Evolutionary conservation across 2,797 vertebrate genomes (phyloP), one percentile per base, ranked within the genome.

Genomic region (Periophthalmus magnuspinnatus): DNA sequence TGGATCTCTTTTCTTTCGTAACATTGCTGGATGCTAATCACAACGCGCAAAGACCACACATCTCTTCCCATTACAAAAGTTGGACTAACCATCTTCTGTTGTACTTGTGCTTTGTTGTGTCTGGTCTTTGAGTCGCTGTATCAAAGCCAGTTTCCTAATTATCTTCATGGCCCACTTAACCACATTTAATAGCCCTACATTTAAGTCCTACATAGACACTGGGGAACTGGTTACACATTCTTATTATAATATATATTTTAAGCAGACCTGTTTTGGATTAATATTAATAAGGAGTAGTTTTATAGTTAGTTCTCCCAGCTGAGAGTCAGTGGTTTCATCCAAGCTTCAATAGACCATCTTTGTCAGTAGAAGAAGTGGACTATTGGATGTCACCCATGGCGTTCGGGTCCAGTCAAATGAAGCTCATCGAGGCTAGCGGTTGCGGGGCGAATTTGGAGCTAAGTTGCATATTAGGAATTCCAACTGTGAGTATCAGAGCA

Each of bases 121-220:
- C 14, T 57, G 11, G 14, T 57, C 55, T 57, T 57, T 57, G 13
- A 57, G 55, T 34, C 7, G 17, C 9, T 7, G 16, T 33, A 7
- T 33, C 28, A 33, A 59, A 59, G 57, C 16, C 17, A n/a, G 32
- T 34, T 8, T 59, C 57, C 57, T 59, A 59, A 59, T 59, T 34
- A 59, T 34, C 57, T 59, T 19, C 17, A 9, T n/a, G 57, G 32
- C 57, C 57, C 57, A 59, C 57, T 59, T 59, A n/a, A 59, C 16
- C 57, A 34, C 57, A 34, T 59, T 59, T 59, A 58, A 58, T 5
- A 55, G 19, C 7, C 41, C 41, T 45, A 45, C 13, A 45, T 45
- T 50, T 50, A 57, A 57, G 55, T 32, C 55, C 55, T 17, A 57
- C 52, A 22, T 22, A 54, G 7, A 54, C 52, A 10, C 21, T 3